Conservation (phyloP, 2,113 vertebrate genomes). For the Lophius piscatorius region DNA sequence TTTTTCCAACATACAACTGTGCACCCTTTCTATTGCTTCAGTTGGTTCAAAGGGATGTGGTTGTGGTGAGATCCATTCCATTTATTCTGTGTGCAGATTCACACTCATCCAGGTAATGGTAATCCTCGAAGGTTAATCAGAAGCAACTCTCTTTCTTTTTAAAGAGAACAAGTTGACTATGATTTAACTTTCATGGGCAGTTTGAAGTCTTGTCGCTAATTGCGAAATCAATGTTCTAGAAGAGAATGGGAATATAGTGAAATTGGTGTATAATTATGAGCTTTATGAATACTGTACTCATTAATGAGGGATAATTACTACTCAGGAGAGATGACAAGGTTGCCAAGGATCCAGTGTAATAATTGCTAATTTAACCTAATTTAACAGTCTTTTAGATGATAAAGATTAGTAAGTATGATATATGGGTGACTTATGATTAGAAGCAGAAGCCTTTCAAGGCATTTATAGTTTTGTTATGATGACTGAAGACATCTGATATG, state of each 20-base stretch:
- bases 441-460: conserved; percentile 5
- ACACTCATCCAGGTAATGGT: too few relatives aligned
- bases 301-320: conserved; percentile 52
- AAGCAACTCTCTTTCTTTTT: too few relatives aligned
- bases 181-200: conserved; percentile 19
- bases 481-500: conserved; percentile 7
- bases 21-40: too few relatives aligned
- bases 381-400: conserved; percentile 29
- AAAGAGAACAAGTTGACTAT: too few relatives aligned
- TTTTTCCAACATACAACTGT: too few relatives aligned
- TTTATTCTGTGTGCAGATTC: too few relatives aligned
- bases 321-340: conserved; percentile 19
- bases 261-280: conserved; percentile 53
- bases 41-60: too few relatives aligned
- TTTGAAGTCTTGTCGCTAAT: conserved; percentile 31
- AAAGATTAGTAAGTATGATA: too few relatives aligned
- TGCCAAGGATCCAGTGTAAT: conserved; percentile 44
- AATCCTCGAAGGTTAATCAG: too few relatives aligned
- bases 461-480: conserved; percentile 19
- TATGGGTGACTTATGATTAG: conserved; percentile 9
- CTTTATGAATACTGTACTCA: conserved; percentile 63
- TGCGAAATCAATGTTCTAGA: conserved; percentile 46
- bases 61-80: too few relatives aligned
- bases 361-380: too few relatives aligned
- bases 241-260: conserved; percentile 32